Evolutionary conservation across 2,888 invertebrate genomes (phyloP).

Genomic region (Melieria omissa): DNA sequence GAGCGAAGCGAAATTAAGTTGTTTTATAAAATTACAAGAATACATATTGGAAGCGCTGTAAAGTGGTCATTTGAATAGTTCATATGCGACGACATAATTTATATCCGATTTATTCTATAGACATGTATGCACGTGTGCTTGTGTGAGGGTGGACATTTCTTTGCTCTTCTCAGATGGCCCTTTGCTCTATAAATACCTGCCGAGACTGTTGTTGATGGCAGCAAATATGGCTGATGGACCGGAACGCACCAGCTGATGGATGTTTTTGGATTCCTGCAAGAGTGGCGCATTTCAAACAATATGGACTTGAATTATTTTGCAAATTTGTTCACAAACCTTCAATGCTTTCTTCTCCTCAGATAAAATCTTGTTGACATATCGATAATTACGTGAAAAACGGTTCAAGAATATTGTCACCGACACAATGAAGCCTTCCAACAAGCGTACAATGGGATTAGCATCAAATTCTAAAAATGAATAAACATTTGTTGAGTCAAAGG

Average conservation of each 20-base stretch:
- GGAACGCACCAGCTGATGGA: conserved; percentile 70
- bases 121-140: too few relatives aligned
- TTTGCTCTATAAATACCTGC: conserved; percentile 55
- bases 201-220: conserved; percentile 61
- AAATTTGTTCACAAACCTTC: conserved; percentile 72
- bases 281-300: too few relatives aligned
- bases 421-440: conserved; percentile 71
- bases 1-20: neutral
- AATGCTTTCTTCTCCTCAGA: conserved; percentile 87
- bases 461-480: conserved; percentile 49
- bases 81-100: too few relatives aligned
- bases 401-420: conserved; percentile 86
- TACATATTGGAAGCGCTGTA: too few relatives aligned
- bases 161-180: too few relatives aligned
- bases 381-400: conserved; percentile 89
- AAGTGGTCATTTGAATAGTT: too few relatives aligned
- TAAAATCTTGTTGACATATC: conserved; percentile 91
- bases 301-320: too few relatives aligned
- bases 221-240: conserved; percentile 68
- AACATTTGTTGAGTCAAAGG: neutral
- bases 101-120: too few relatives aligned
- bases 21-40: too few relatives aligned
- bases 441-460: conserved; percentile 59
- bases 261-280: conserved; percentile 76
- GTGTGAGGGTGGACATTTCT: too few relatives aligned